Percentiles rank a stretch among this genome's conserved stretches.
Evolutionary conservation across 2,113 vertebrate species (phyloP).

Genomic region (Dissostichus mawsoni): DNA sequence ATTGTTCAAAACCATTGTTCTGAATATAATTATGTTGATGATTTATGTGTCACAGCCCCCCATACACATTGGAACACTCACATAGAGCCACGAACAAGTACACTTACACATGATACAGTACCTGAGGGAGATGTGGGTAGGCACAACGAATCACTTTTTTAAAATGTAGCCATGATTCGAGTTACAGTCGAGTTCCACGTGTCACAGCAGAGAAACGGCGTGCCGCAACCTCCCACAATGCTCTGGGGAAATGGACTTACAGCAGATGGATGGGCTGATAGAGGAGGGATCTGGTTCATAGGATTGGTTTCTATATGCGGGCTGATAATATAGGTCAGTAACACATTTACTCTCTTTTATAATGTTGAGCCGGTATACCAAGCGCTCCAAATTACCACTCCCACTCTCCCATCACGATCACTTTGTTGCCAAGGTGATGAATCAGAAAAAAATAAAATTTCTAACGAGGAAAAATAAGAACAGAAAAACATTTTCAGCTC

Average conservation of each 20-base stretch:
- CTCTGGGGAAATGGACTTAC: slow-evolving; percentile 61
- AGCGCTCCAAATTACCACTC: slow-evolving; percentile 63
- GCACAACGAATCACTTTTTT: slow-evolving; percentile 53
- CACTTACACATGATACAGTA: slow-evolving; percentile 15
- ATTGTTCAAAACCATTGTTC: slow-evolving; percentile 38
- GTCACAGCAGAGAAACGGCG: slow-evolving; percentile 51
- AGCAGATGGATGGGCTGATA: slow-evolving; percentile 72
- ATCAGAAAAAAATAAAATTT: slow-evolving; percentile 36
- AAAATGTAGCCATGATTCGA: slow-evolving; percentile 58
- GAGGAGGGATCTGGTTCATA: slow-evolving; percentile 69
- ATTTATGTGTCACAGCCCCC: slow-evolving; percentile 46
- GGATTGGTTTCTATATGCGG: slow-evolving; percentile 68
- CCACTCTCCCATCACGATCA: slow-evolving; percentile 59
- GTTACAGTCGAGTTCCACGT: slow-evolving; percentile 47
- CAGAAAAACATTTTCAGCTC: slow-evolving; percentile 25
- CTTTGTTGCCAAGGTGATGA: slow-evolving; percentile 72
- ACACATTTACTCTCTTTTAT: slow-evolving; percentile 74
- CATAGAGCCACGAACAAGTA: slow-evolving; percentile 4
- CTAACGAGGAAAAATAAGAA: slow-evolving; percentile 18
- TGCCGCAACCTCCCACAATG: slow-evolving; percentile 57
- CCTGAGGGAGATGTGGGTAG: slow-evolving; percentile 38
- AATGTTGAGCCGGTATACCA: slow-evolving; percentile 59
- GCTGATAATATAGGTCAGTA: slow-evolving; percentile 75
- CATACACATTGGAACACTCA: background rate
- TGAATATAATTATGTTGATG: slow-evolving; percentile 57